Conservation (phyloP, 1,140 invertebrate genomes). For the Aphelinus certus region DNA sequence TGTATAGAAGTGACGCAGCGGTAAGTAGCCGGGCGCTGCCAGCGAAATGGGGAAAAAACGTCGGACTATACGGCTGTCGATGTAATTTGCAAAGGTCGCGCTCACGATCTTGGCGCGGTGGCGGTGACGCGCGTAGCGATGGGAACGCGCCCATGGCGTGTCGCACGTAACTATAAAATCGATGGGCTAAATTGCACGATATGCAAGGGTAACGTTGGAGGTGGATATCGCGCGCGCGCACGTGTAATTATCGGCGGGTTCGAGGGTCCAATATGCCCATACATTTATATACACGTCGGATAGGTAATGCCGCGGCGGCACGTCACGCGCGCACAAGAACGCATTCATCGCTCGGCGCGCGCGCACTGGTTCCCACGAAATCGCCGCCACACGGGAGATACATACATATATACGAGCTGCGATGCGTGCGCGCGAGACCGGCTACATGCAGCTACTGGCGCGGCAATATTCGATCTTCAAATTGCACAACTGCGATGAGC, state of each 20-base stretch:
- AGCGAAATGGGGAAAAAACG: constrained; percentile 28
- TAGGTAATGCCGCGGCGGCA: background rate
- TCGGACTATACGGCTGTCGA: background rate
- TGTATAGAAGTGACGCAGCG: constrained; percentile 19
- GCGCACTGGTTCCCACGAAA: constrained; percentile 30
- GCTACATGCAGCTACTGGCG: background rate
- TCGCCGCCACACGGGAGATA: background rate
- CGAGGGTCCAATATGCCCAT: background rate
- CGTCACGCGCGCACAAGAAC: background rate
- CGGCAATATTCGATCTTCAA: constrained; percentile 16
- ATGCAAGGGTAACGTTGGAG: too few relatives aligned
- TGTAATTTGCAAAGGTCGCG: constrained; percentile 53
- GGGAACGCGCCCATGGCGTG: too few relatives aligned
- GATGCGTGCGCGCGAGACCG: background rate
- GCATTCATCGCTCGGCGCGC: constrained; percentile 9
- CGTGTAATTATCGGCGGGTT: too few relatives aligned
- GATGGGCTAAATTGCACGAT: too few relatives aligned
- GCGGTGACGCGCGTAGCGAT: too few relatives aligned
- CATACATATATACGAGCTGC: too few relatives aligned
- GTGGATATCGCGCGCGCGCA: too few relatives aligned
- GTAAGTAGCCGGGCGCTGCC: constrained; percentile 13
- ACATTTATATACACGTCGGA: background rate
- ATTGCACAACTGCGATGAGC: constrained; percentile 1
- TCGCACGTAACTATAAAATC: too few relatives aligned
- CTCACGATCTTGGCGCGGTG: constrained; percentile 13